phyloP scores from a whole-genome alignment of 1,140 invertebrate genomes.

The Drosophila lacertosa region DNA sequence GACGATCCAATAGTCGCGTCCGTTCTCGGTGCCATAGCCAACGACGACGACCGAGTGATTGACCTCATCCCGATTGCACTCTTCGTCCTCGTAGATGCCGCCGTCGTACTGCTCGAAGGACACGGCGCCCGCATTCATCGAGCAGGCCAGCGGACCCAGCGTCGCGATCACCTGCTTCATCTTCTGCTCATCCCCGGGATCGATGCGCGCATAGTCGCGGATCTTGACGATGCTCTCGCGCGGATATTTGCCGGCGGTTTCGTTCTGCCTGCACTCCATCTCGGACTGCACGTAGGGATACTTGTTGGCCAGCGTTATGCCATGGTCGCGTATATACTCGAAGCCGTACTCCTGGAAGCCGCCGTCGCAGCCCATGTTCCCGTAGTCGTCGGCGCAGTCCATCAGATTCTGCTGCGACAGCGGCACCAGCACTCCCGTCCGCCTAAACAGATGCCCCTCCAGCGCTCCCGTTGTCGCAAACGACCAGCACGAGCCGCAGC shows the following conservation, averaged over 20 bases:
- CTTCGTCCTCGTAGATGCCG: conserved; percentile 86
- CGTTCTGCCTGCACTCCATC: conserved; percentile 87
- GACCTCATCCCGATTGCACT: conserved; percentile 84
- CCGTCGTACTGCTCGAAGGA: conserved; percentile 92
- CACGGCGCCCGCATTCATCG: conserved; percentile 91
- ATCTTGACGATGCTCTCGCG: conserved; percentile 87
- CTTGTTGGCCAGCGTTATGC: conserved; percentile 86
- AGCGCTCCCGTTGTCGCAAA: conserved; percentile 85
- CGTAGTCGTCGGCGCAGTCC: conserved; percentile 87
- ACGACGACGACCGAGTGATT: conserved; percentile 87
- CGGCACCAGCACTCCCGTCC: conserved; percentile 88
- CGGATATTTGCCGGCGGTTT: conserved; percentile 61
- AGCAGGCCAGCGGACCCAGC: conserved; percentile 90
- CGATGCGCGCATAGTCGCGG: conserved; percentile 88
- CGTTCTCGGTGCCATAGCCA: conserved; percentile 86
- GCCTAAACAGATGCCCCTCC: conserved; percentile 87
- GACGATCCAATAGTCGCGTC: conserved; percentile 90
- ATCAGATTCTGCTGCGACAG: conserved; percentile 88
- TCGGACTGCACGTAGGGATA: conserved; percentile 85
- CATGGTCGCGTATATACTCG: conserved; percentile 87
- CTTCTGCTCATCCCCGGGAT: conserved; percentile 88
- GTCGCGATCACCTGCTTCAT: conserved; percentile 91
- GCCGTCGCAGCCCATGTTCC: conserved; percentile 89
- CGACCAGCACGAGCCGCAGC: conserved; percentile 86
- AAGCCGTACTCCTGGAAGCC: conserved; percentile 88